Percentiles rank a stretch among this genome's conserved stretches.
Conservation (phyloP, 1,140 invertebrate genomes). For the Neotoxoptera formosana region DNA sequence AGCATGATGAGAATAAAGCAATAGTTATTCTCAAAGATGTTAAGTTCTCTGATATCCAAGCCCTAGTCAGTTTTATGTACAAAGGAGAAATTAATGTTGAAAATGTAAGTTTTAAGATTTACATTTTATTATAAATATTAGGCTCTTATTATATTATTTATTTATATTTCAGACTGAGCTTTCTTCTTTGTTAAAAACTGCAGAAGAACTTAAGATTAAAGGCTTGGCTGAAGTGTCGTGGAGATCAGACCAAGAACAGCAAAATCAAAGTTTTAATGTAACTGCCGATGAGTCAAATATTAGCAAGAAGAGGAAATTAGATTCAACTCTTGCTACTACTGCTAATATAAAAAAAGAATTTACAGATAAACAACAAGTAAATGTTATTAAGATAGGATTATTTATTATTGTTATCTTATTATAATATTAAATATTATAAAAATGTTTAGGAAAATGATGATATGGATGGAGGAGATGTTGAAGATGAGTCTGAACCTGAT, state of each 20-base stretch:
- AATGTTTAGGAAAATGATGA: constrained; percentile 53
- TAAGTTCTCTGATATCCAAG: constrained; percentile 83
- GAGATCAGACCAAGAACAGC: constrained; percentile 64
- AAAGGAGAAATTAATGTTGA: constrained; percentile 95
- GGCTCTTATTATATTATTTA: not conserved
- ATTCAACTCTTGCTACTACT: constrained; percentile 52
- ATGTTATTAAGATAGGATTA: not conserved
- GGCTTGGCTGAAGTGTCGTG: constrained; percentile 88
- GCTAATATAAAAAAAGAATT: constrained; percentile 52
- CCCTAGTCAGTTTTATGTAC: constrained; percentile 93
- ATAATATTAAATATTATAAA: too few species aligned
- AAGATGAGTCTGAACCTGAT: constrained; percentile 61
- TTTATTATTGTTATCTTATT: not conserved
- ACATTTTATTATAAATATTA: not conserved
- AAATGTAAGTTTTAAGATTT: constrained; percentile 73
- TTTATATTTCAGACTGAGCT: constrained; percentile 74
- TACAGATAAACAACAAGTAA: constrained; percentile 20
- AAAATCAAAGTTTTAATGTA: constrained; percentile 21
- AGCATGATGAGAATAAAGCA: constrained; percentile 86
- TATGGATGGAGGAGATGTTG: constrained; percentile 50
- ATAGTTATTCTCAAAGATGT: constrained; percentile 87
- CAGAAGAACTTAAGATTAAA: constrained; percentile 90
- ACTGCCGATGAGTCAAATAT: constrained; percentile 2
- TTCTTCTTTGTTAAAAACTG: constrained; percentile 85
- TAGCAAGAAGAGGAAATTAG: constrained; percentile 61